Conservation (phyloP, 2,797 vertebrate genomes). For the Hemitrygon akajei region DNA sequence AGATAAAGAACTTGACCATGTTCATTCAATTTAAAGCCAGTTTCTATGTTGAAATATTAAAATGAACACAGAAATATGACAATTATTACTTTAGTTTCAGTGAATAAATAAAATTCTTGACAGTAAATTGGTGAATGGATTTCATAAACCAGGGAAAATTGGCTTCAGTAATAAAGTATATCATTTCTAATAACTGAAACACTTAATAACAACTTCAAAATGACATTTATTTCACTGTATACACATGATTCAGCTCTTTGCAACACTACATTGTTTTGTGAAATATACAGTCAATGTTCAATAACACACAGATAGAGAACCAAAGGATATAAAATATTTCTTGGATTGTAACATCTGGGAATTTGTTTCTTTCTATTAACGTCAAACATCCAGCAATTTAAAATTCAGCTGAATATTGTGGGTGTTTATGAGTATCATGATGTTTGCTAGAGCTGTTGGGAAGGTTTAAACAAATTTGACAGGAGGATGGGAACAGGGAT, state of each 20-base stretch:
- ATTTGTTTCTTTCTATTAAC: not conserved
- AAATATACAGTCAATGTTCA: conserved; percentile 4
- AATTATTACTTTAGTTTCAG: not conserved
- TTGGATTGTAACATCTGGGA: not conserved
- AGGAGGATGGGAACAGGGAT: too few relatives aligned
- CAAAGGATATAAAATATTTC: not conserved
- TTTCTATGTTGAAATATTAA: not conserved
- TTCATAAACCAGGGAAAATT: not conserved
- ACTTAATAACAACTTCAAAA: conserved; percentile 30
- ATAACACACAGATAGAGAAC: not conserved
- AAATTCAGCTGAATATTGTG: not conserved
- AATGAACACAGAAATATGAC: not conserved
- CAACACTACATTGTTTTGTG: conserved; percentile 10
- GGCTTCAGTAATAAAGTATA: not conserved
- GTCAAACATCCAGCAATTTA: not conserved
- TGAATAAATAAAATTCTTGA: not conserved
- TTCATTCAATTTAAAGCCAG: not conserved
- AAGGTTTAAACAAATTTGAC: too few relatives aligned
- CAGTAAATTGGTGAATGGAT: not conserved
- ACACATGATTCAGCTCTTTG: not conserved
- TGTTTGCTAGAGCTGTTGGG: too few relatives aligned
- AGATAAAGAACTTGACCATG: not conserved
- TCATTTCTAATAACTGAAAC: not conserved
- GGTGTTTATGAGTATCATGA: too few relatives aligned
- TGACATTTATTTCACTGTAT: not conserved